phyloP scores from a whole-genome alignment of 1,140 invertebrate species.

The Mamestra configurata region DNA sequence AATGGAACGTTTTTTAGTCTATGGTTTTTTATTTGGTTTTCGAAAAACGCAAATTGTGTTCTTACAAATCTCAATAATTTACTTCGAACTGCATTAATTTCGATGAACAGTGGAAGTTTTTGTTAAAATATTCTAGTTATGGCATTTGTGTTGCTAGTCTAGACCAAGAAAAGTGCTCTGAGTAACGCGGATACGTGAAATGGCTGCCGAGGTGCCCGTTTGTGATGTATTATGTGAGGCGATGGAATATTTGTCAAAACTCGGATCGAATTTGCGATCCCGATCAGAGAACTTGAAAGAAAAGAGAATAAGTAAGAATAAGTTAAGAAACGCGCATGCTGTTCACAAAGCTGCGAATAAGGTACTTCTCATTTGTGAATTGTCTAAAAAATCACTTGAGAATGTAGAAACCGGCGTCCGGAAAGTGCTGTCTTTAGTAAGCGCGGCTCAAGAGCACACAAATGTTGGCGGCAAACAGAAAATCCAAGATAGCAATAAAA shows the following conservation, averaged over 20 bases:
- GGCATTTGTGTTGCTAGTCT: background rate
- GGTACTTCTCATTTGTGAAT: constrained; percentile 80
- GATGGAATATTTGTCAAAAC: constrained; percentile 82
- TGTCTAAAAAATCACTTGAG: constrained; percentile 82
- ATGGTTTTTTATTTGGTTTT: constrained; percentile 65
- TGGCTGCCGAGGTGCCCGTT: constrained; percentile 78
- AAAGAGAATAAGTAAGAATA: constrained; percentile 77
- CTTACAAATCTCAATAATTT: background rate
- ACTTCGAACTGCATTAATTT: background rate
- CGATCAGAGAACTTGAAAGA: constrained; percentile 77
- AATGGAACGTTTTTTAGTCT: constrained; percentile 64
- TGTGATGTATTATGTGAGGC: constrained; percentile 78
- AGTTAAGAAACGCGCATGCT: constrained; percentile 75
- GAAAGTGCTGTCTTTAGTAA: constrained; percentile 68
- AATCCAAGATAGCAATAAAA: constrained; percentile 41
- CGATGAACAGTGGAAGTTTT: background rate
- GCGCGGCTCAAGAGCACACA: constrained; percentile 55
- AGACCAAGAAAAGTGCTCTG: background rate
- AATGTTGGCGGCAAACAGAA: constrained; percentile 62
- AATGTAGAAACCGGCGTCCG: constrained; percentile 80
- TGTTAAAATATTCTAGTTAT: background rate
- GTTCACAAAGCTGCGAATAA: constrained; percentile 79
- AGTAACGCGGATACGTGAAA: constrained; percentile 62
- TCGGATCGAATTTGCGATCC: constrained; percentile 77
- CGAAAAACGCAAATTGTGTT: constrained; percentile 26